Evolutionary conservation across 2,888 invertebrate genomes (phyloP).

Genomic region (Philhelius pedissequus): DNA sequence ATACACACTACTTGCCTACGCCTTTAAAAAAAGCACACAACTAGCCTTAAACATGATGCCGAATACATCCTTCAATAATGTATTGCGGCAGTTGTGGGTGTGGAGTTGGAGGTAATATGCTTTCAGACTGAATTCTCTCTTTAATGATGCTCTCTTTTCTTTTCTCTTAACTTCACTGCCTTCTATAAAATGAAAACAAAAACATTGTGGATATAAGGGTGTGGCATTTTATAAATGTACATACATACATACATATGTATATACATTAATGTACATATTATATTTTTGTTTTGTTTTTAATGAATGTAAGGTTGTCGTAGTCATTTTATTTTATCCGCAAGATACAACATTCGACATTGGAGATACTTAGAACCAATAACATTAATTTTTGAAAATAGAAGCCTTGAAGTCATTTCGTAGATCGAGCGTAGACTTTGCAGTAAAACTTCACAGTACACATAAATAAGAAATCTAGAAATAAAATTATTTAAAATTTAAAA

Average conservation of each 20-base stretch:
- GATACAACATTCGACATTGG: not conserved
- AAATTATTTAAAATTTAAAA: too few relatives aligned
- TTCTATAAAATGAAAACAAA: constrained; percentile 36
- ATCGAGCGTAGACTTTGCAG: not conserved
- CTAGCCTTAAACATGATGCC: not conserved
- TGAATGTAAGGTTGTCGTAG: constrained; percentile 4
- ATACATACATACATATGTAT: too few relatives aligned
- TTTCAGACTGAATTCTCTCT: constrained; percentile 13
- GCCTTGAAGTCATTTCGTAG: not conserved
- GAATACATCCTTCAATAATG: not conserved
- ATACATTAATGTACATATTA: too few relatives aligned
- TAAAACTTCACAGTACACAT: not conserved
- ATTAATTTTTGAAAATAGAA: not conserved
- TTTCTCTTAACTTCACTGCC: constrained; percentile 42
- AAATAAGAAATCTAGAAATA: not conserved
- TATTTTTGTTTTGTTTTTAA: not conserved
- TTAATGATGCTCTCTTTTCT: constrained; percentile 32
- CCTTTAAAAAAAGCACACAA: not conserved
- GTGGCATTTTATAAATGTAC: constrained; percentile 50
- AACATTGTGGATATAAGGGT: constrained; percentile 51
- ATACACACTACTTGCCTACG: not conserved
- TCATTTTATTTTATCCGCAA: constrained; percentile 4
- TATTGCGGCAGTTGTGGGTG: not conserved
- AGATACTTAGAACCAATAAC: not conserved
- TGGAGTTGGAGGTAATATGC: not conserved